phyloP scores from a whole-genome alignment of 92 coral and sea anemone species.

The Phenganax marumi region DNA sequence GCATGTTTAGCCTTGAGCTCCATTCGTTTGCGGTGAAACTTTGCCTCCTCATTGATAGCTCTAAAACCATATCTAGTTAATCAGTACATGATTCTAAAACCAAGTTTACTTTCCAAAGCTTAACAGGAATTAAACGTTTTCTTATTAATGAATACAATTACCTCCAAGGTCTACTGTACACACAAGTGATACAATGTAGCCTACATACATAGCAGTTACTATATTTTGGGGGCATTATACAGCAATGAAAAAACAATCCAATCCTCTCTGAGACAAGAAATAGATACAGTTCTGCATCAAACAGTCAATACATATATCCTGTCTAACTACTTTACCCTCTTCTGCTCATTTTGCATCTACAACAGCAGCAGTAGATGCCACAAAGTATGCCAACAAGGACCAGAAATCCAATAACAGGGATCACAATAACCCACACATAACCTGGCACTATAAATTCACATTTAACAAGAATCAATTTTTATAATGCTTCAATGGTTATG shows the following conservation, averaged over 20 bases:
- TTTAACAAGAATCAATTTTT: too few species aligned
- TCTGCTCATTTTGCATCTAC: conserved; percentile 18
- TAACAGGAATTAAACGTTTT: too few species aligned
- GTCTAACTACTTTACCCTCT: neutral
- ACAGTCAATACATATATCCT: neutral
- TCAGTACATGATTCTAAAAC: neutral
- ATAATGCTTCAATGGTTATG: too few species aligned
- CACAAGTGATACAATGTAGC: too few species aligned
- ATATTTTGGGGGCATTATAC: too few species aligned
- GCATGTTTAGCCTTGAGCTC: conserved; percentile 39
- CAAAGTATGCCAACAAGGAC: conserved; percentile 7
- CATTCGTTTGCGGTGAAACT: conserved; percentile 38
- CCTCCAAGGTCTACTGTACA: too few species aligned
- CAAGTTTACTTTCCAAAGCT: too few species aligned
- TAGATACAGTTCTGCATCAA: neutral
- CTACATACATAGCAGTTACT: too few species aligned
- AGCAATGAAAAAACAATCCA: too few species aligned
- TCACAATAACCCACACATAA: conserved; percentile 30
- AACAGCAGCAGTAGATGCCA: conserved; percentile 34
- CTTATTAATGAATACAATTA: too few species aligned
- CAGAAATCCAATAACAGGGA: conserved; percentile 22
- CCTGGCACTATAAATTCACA: conserved; percentile 23
- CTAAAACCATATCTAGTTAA: conserved; percentile 1
- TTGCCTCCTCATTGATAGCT: conserved; percentile 25
- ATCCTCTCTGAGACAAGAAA: too few species aligned